Percentiles rank a stretch among this genome's conserved stretches.
These are phyloP conservation scores for Aplysina aerophoba DNA, from an alignment of 37 sponge, comb jelly and placozoan species.

Conservation along the genomic window DNA sequence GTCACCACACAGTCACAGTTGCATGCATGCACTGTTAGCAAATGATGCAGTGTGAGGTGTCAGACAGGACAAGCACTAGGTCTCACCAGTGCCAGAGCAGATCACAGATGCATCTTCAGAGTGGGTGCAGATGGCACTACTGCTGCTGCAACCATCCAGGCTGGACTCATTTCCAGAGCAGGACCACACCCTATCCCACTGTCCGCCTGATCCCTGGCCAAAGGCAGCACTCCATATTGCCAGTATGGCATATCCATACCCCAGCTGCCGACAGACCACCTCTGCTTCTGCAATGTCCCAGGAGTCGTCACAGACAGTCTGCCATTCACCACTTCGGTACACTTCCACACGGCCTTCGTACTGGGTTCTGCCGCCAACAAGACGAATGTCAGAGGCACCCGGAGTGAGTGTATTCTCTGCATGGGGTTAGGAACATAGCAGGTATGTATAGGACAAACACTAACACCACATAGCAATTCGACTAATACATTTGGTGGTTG, in stretches of 20 bases:
- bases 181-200: neutral
- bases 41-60: too few species aligned
- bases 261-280: conserved; percentile 8
- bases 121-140: neutral
- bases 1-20: too few species aligned
- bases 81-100: neutral
- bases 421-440: too few species aligned
- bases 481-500: too few species aligned
- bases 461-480: too few species aligned
- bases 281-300: conserved; percentile 23
- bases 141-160: neutral
- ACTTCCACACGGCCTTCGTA: conserved; percentile 37
- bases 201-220: conserved; percentile 26
- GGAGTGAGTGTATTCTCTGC: too few species aligned
- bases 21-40: too few species aligned
- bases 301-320: conserved; percentile 15
- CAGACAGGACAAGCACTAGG: too few species aligned
- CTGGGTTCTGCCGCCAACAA: conserved; percentile 17
- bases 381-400: too few species aligned
- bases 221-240: neutral
- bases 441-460: too few species aligned
- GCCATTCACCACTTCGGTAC: conserved; percentile 17
- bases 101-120: conserved; percentile 17
- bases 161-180: neutral
- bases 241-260: conserved; percentile 22